Base-by-base conservation (phyloP, 1,140 invertebrate species). In the Dufourea novaeangliae region DNA sequence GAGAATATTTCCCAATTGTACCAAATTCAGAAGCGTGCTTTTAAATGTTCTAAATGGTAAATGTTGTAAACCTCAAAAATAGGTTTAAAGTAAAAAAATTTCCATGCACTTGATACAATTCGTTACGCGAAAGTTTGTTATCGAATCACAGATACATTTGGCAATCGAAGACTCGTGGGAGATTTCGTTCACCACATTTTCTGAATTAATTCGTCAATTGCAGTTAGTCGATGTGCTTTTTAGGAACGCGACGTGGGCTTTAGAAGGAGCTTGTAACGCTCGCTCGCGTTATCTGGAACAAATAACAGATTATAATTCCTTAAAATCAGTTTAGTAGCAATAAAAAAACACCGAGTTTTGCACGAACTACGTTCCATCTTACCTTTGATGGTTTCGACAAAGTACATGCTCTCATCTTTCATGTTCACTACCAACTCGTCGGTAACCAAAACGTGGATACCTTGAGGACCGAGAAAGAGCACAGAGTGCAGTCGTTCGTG, bases 381-480 rank as follows among this genome's bases (percentile, higher is more conserved):
- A 91, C 93, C 93, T 90, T 92, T 92, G 66, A 93, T 86, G 74
- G 94, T 93, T 86, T 95, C 94, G 59, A 95, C 84, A 12, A 92
- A 87, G 85, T 94, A 95, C 90, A 95, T 94, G 78, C 94, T 94
- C 84, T 95, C 94, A 81, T 96, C 94, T 77, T 94, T 93, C 76
- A 96, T 93, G 83, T 95, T 94, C 37, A 92, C 92, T 22, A 96
- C 93, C 61, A 97, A 94, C 86, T 97, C 96, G 86, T 97, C 95
- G 74, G 94, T 96, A n/a, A 97, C 92, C 56, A 96, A 89, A 22
- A 97, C 94, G 84, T 96, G 95, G 50, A 97, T 96, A 54, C 95
- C 94, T 66, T 95, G 94, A 0, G 96, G 96, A 8, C 96, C 96
- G 86, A 95, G 94, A n/a, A 96, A 91, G 79, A 95, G 95, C 52